These are phyloP conservation scores for Cheirogaleus major DNA, from an alignment of 2,797 vertebrate genomes.

Conservation along the genomic window DNA sequence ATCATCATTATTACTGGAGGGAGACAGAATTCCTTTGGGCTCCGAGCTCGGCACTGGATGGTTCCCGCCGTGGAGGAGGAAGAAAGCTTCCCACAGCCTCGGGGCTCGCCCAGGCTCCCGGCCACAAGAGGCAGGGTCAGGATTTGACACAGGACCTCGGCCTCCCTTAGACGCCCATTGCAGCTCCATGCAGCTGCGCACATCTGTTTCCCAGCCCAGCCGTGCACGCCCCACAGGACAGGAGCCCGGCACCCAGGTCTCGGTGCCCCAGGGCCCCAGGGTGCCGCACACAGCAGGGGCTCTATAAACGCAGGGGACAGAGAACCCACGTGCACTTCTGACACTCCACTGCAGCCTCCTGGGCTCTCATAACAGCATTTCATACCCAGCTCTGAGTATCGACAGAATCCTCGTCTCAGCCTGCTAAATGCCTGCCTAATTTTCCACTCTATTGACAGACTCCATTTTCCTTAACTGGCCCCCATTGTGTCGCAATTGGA, in stretches of 20 bases:
- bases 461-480: conserved; percentile 71
- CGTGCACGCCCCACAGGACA: too few relatives aligned
- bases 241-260: background rate
- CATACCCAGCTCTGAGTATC: conserved; percentile 20
- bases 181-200: fast-evolving
- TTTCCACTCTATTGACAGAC: conserved; percentile 75
- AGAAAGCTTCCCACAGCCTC: background rate
- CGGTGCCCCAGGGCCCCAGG: too few relatives aligned
- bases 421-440: conserved; percentile 67
- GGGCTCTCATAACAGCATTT: background rate
- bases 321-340: background rate
- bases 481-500: conserved; percentile 63
- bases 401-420: conserved; percentile 61
- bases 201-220: background rate
- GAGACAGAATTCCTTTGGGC: background rate
- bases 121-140: background rate
- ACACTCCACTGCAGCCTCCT: fast-evolving
- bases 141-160: background rate
- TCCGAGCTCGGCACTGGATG: background rate
- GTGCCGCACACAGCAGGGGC: background rate
- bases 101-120: background rate
- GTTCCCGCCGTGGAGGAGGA: background rate
- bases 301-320: background rate
- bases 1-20: background rate
- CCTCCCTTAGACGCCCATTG: background rate